These are phyloP conservation scores for Rhizomys pruinosus DNA, from an alignment of 2,113 vertebrate species.

Conservation along the genomic window DNA sequence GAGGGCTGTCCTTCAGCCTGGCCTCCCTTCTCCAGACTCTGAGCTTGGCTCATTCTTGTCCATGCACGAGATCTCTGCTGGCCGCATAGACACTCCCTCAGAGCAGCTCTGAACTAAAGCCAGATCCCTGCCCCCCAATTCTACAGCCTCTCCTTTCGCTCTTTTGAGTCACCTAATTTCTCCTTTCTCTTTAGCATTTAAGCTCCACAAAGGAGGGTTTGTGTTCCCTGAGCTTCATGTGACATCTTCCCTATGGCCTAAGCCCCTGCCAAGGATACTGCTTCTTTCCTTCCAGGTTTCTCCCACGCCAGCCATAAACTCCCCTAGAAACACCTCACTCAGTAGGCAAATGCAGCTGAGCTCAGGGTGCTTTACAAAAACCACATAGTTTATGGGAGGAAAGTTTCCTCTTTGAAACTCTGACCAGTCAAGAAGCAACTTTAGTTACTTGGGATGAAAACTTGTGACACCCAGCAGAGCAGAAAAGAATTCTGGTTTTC, in stretches of 20 bases:
- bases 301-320: not conserved
- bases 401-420: constrained; percentile 47
- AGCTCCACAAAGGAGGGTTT: not conserved
- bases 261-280: not conserved
- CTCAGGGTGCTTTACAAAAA: constrained; percentile 31
- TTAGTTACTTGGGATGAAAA: constrained; percentile 68
- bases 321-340: not conserved
- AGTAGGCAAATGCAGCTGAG: not conserved
- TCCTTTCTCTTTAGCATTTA: not conserved
- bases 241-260: not conserved
- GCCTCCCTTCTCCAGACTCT: not conserved
- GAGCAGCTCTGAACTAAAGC: not conserved
- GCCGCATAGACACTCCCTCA: not conserved
- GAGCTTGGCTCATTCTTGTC: not conserved
- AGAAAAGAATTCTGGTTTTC: constrained; percentile 73
- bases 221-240: not conserved
- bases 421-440: constrained; percentile 31
- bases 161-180: not conserved
- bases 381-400: constrained; percentile 15
- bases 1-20: not conserved
- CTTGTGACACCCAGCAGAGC: constrained; percentile 55
- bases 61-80: not conserved
- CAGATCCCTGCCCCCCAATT: not conserved
- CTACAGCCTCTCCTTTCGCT: not conserved
- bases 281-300: fast-evolving